These are phyloP conservation scores for Phenganax marumi DNA, from an alignment of 92 coral and sea anemone species.

Conservation along the genomic window DNA sequence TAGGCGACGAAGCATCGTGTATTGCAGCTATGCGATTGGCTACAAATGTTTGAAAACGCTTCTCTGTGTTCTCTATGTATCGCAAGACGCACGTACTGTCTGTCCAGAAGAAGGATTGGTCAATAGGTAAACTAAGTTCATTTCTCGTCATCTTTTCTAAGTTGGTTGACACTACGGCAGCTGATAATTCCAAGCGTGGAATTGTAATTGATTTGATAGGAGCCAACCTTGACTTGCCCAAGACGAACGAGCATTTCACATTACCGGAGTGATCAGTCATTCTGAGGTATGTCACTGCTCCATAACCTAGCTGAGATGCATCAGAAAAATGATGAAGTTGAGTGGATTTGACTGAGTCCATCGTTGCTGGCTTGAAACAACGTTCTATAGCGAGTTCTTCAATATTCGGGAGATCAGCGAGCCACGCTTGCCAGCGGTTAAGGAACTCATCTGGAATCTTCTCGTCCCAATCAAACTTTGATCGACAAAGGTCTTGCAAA, in stretches of 20 bases:
- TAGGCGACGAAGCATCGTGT: too few relatives aligned
- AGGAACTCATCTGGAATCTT: slow-evolving; percentile 41
- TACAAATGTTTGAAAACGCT: too few relatives aligned
- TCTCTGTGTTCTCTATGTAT: slow-evolving; percentile 25
- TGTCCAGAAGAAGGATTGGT: too few relatives aligned
- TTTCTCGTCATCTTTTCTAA: too few relatives aligned
- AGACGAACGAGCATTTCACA: slow-evolving; percentile 31
- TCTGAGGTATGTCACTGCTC: slow-evolving; percentile 44
- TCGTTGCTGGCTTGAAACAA: slow-evolving; percentile 48
- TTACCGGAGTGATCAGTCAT: slow-evolving; percentile 13
- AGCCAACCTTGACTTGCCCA: slow-evolving; percentile 44
- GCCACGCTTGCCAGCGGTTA: slow-evolving; percentile 50
- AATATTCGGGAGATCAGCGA: slow-evolving; percentile 41
- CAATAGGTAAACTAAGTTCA: too few relatives aligned
- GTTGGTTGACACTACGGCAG: slow-evolving; percentile 51
- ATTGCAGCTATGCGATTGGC: too few relatives aligned
- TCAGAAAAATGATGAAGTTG: too few relatives aligned
- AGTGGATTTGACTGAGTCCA: too few relatives aligned
- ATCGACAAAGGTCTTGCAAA: too few relatives aligned
- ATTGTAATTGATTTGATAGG: slow-evolving; percentile 34
- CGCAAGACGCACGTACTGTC: too few relatives aligned
- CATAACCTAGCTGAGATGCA: slow-evolving; percentile 37
- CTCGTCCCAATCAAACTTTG: too few relatives aligned
- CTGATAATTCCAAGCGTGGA: slow-evolving; percentile 16
- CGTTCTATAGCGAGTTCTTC: slow-evolving; percentile 38